Percentiles rank a stretch among this genome's conserved stretches.
Conservation (phyloP, 2,113 vertebrate genomes). For the Dromas ardeola region DNA sequence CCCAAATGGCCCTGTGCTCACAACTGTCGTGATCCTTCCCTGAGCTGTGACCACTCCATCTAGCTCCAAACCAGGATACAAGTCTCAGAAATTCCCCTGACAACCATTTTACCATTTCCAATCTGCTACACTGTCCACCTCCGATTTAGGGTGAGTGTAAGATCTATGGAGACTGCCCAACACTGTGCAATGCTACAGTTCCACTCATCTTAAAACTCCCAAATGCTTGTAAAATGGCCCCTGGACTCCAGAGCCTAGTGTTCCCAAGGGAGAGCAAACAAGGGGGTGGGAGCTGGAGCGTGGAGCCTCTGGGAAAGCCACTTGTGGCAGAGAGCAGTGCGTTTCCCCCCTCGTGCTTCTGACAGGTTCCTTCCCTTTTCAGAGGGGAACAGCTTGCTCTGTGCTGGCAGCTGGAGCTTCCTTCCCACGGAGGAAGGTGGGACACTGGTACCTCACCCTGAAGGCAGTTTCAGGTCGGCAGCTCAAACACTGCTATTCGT, state of each 20-base stretch:
- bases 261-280: neutral
- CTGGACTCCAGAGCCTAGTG: neutral
- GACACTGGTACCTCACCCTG: neutral
- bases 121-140: neutral
- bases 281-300: neutral
- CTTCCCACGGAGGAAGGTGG: neutral
- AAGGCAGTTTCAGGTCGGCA: neutral
- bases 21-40: neutral
- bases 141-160: rapidly evolving
- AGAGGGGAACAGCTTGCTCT: neutral
- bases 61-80: neutral
- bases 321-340: neutral
- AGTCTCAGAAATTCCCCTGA: neutral
- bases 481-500: neutral
- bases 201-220: neutral
- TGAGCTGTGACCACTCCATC: neutral
- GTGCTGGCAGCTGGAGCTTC: neutral
- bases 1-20: neutral
- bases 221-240: neutral
- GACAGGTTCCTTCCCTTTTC: neutral
- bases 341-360: neutral
- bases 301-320: neutral
- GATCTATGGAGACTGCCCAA: neutral
- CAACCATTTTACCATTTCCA: neutral
- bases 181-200: neutral